Percentiles rank a stretch among this genome's conserved stretches.
Evolutionary conservation across 2,888 invertebrate species (phyloP).

Genomic region (Alentia gelatinosa): DNA sequence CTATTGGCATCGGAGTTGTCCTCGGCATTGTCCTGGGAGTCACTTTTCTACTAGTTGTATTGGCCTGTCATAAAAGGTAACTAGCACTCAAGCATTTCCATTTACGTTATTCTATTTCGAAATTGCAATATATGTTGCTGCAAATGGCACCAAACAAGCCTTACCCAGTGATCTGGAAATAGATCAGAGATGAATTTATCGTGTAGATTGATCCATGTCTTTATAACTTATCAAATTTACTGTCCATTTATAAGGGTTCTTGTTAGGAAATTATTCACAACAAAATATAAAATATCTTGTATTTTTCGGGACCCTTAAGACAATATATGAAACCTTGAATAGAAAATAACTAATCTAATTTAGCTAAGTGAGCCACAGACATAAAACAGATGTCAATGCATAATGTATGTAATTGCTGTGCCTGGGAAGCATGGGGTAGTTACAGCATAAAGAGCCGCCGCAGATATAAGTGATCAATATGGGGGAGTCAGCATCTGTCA

Average conservation of each 20-base stretch:
- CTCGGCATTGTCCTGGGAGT: conserved; percentile 43
- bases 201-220: no score
- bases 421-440: neutral
- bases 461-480: neutral
- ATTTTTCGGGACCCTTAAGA: no score
- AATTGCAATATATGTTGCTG: no score
- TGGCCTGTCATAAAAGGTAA: conserved; percentile 60
- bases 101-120: neutral
- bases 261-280: no score
- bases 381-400: neutral
- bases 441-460: neutral
- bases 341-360: no score
- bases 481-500: neutral
- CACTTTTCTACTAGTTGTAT: conserved; percentile 12
- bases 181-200: no score
- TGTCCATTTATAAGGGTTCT: no score
- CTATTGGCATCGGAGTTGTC: conserved; percentile 46
- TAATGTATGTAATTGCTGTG: neutral
- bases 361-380: neutral
- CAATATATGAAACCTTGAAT: no score
- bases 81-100: neutral
- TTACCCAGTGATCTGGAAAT: no score
- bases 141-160: no score
- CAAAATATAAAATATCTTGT: no score
- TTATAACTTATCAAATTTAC: no score